These are phyloP conservation scores for Piscicola geometra DNA, from an alignment of 2,888 invertebrate genomes.

Conservation along the genomic window DNA sequence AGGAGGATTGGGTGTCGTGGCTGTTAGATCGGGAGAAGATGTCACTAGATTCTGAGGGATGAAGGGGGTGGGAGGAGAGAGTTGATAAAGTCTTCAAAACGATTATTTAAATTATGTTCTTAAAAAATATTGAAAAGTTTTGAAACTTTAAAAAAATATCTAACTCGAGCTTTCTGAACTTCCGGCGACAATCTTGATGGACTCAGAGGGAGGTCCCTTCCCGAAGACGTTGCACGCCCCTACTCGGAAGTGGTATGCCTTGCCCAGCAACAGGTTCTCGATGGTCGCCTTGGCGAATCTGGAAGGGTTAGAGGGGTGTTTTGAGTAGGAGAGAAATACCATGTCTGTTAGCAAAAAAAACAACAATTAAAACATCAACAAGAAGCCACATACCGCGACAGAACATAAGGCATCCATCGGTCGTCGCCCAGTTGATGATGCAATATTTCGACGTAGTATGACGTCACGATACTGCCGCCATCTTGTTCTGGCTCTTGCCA, in stretches of 20 bases:
- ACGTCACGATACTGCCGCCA: constrained; percentile 26
- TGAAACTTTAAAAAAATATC: too few species aligned
- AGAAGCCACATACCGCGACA: background rate
- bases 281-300: constrained; percentile 11
- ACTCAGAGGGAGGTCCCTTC: constrained; percentile 12
- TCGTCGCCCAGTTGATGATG: constrained; percentile 4
- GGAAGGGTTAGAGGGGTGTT: too few species aligned
- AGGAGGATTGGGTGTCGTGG: too few species aligned
- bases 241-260: constrained; percentile 24
- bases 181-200: background rate
- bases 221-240: constrained; percentile 30
- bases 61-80: too few species aligned
- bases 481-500: constrained; percentile 30
- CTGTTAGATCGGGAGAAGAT: too few species aligned
- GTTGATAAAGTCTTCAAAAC: too few species aligned
- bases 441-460: constrained; percentile 26
- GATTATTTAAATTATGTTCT: too few species aligned
- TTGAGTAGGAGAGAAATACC: too few species aligned
- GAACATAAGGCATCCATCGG: constrained; percentile 20
- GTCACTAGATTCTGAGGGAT: too few species aligned
- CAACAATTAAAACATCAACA: background rate
- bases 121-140: too few species aligned
- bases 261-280: constrained; percentile 22
- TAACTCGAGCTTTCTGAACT: background rate
- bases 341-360: background rate